A percentile compares a stretch with the other conserved stretches of the same genome.
These are phyloP conservation scores for Orthonychiurus folsomi DNA, from an alignment of 2,888 invertebrate species.

Conservation along the genomic window DNA sequence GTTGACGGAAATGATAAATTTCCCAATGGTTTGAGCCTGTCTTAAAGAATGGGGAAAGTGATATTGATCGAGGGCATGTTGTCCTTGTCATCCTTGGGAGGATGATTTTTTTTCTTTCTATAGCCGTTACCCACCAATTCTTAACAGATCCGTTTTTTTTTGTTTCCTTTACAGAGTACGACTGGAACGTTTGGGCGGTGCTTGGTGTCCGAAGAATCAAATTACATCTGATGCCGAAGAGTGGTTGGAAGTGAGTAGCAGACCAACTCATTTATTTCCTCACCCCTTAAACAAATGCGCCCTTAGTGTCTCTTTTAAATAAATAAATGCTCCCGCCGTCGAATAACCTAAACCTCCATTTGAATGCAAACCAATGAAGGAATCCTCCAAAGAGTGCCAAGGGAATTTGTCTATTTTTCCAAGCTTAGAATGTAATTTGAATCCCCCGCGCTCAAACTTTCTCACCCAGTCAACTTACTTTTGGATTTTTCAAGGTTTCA, in stretches of 20 bases:
- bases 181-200: constrained; percentile 73
- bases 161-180: constrained; percentile 57
- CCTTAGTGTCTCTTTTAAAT: background rate
- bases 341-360: background rate
- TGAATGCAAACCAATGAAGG: background rate
- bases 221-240: constrained; percentile 67
- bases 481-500: too few relatives aligned
- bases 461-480: too few relatives aligned
- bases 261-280: background rate
- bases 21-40: constrained; percentile 12
- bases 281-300: background rate
- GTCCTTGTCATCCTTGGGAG: constrained; percentile 1
- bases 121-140: too few relatives aligned
- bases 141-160: constrained; percentile 20
- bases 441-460: too few relatives aligned
- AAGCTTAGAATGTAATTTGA: background rate
- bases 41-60: constrained; percentile 31
- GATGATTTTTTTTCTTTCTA: too few relatives aligned
- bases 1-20: constrained; percentile 26
- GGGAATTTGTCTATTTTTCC: background rate
- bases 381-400: background rate
- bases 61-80: constrained; percentile 30
- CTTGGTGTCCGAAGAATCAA: constrained; percentile 82
- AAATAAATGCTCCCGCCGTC: background rate
- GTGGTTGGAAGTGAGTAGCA: constrained; percentile 53